A percentile compares a stretch with the other conserved stretches of the same genome.
Evolutionary conservation across 2,797 vertebrate genomes (phyloP).

Genomic region (Cyprinodon diabolis): DNA sequence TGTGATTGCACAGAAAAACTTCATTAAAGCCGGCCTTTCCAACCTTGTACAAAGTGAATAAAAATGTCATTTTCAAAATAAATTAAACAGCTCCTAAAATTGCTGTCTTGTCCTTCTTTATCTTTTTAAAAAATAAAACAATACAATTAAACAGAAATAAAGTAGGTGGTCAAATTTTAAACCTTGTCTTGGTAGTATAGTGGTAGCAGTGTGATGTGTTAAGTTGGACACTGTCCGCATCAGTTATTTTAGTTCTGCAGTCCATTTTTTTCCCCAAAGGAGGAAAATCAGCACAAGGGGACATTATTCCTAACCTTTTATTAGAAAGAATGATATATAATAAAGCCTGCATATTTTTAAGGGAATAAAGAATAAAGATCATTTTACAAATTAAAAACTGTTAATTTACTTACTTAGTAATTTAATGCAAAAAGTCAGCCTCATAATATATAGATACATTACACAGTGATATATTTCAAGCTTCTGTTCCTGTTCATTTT

Average conservation of each 20-base stretch:
- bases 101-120: conserved; percentile 49
- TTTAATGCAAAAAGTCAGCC: background rate
- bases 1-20: conserved; percentile 64
- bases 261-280: conserved; percentile 45
- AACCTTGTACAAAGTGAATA: conserved; percentile 47
- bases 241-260: conserved; percentile 49
- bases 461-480: background rate
- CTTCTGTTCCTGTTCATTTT: background rate
- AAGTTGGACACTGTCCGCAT: conserved; percentile 34
- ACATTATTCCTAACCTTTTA: background rate
- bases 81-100: conserved; percentile 69
- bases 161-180: conserved; percentile 19
- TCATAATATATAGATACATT: background rate
- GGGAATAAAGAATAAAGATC: background rate
- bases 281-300: conserved; percentile 3
- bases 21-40: conserved; percentile 51
- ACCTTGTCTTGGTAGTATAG: conserved; percentile 35
- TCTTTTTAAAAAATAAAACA: conserved; percentile 41
- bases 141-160: conserved; percentile 6
- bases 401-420: background rate
- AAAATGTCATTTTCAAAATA: conserved; percentile 58
- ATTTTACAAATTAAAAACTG: background rate
- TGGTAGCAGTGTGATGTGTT: conserved; percentile 65
- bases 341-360: background rate
- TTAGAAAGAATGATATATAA: background rate